These are phyloP conservation scores for Stictonetta naevosa DNA, from an alignment of 2,113 vertebrate species.

Conservation along the genomic window DNA sequence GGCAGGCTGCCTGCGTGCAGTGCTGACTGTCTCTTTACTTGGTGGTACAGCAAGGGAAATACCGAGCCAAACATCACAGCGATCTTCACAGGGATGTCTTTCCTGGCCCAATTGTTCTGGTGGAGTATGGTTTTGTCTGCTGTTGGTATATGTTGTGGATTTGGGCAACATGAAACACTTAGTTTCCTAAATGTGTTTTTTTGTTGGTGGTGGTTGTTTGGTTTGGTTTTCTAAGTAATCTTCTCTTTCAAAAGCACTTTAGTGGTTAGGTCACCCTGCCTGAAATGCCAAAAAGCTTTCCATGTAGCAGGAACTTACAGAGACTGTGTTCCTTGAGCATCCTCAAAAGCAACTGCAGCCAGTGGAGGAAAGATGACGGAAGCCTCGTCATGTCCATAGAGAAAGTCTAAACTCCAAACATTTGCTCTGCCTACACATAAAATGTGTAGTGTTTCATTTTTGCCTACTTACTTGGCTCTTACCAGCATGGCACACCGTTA, in stretches of 20 bases:
- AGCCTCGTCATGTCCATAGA: background rate
- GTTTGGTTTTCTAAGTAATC: background rate
- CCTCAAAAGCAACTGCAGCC: background rate
- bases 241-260: background rate
- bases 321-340: background rate
- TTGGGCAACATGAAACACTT: background rate
- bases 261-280: background rate
- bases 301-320: background rate
- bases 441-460: background rate
- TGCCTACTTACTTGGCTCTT: background rate
- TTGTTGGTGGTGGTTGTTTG: background rate
- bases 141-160: background rate
- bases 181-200: background rate
- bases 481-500: background rate
- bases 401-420: background rate
- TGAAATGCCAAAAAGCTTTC: background rate
- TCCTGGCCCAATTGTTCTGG: background rate
- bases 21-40: background rate
- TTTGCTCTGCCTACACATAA: background rate
- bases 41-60: background rate
- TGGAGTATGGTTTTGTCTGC: background rate
- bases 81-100: background rate
- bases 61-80: background rate
- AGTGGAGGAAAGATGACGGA: background rate
- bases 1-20: background rate